phyloP scores from a whole-genome alignment of 2,888 invertebrate genomes.

The Rosalia funebris region DNA sequence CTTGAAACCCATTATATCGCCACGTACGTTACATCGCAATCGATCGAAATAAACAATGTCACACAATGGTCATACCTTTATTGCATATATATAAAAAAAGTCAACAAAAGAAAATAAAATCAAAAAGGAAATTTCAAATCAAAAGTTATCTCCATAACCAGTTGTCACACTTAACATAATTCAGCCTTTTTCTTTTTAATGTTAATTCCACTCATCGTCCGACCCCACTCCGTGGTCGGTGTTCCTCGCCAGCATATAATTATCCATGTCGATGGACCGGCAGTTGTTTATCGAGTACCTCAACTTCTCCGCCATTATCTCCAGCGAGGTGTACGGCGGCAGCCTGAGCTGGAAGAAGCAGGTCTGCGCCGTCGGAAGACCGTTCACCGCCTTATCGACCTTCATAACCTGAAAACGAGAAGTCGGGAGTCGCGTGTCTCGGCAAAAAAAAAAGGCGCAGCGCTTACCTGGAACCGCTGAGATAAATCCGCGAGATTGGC shows the following conservation, averaged over 20 bases:
- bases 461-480: slow-evolving; percentile 71
- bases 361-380: slow-evolving; percentile 73
- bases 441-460: too few relatives aligned
- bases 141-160: slow-evolving; percentile 5
- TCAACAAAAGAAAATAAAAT: slow-evolving; percentile 7
- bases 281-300: slow-evolving; percentile 75
- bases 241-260: slow-evolving; percentile 74
- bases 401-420: slow-evolving; percentile 67
- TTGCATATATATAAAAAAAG: slow-evolving; percentile 4
- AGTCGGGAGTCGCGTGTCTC: too few relatives aligned
- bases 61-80: slow-evolving; percentile 9
- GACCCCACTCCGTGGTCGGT: slow-evolving; percentile 64
- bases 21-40: too few relatives aligned
- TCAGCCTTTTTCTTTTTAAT: slow-evolving; percentile 24
- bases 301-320: slow-evolving; percentile 70
- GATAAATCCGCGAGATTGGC: slow-evolving; percentile 73
- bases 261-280: slow-evolving; percentile 75
- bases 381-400: slow-evolving; percentile 68
- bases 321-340: slow-evolving; percentile 70
- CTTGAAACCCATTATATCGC: too few relatives aligned
- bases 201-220: slow-evolving; percentile 63
- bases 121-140: not conserved
- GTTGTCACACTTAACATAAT: slow-evolving; percentile 9
- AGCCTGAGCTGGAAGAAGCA: slow-evolving; percentile 72
- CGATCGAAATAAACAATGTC: too few relatives aligned